Percentiles rank a stretch among this genome's conserved stretches.
Evolutionary conservation across 2,113 vertebrate genomes (phyloP).

Genomic region (Corythornis cristatus): DNA sequence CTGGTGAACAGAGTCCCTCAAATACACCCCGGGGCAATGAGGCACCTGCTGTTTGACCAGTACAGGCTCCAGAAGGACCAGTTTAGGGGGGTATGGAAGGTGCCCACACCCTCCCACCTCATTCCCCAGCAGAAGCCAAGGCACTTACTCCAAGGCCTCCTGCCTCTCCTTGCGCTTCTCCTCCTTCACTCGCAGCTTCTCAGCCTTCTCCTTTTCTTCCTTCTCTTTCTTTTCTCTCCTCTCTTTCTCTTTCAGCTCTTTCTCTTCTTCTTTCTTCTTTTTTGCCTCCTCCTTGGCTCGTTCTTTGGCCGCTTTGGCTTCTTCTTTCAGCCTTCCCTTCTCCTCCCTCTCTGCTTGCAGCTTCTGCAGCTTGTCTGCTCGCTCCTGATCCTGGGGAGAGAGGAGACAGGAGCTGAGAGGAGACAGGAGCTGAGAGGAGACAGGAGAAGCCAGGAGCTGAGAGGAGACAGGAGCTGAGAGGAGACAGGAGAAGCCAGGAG

Average conservation of each 20-base stretch:
- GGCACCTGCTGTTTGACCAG: neutral
- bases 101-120: accelerated
- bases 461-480: neutral
- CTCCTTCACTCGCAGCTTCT: conserved; percentile 87
- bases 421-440: too few species aligned
- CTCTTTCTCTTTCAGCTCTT: conserved; percentile 89
- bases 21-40: accelerated
- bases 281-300: conserved; percentile 87
- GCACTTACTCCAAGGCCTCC: conserved; percentile 87
- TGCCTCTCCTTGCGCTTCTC: conserved; percentile 90
- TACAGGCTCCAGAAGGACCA: neutral
- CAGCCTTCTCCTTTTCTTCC: conserved; percentile 83
- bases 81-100: neutral
- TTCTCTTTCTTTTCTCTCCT: conserved; percentile 81
- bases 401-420: neutral
- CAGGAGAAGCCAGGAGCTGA: conserved; percentile 31
- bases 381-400: conserved; percentile 76
- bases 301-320: conserved; percentile 74
- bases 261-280: conserved; percentile 87
- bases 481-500: conserved; percentile 28
- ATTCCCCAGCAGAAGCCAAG: neutral
- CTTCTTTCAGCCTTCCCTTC: conserved; percentile 84
- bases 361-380: conserved; percentile 77
- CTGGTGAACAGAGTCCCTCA: accelerated
- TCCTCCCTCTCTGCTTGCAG: conserved; percentile 81